phyloP scores from a whole-genome alignment of 1,140 invertebrate species.

The Scaptomyza montana region DNA sequence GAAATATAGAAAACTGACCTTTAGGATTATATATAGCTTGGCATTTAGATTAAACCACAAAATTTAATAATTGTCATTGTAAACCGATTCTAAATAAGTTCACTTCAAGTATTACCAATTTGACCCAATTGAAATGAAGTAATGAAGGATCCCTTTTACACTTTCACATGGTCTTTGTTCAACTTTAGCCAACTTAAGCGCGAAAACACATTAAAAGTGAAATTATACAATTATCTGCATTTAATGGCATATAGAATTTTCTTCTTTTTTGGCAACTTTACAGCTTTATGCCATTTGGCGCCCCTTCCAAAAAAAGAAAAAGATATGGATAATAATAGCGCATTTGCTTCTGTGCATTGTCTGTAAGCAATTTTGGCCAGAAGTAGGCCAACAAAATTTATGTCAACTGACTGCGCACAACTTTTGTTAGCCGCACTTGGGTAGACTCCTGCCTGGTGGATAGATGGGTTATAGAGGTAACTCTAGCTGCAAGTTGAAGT shows the following conservation, averaged over 20 bases:
- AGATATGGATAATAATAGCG: constrained; percentile 53
- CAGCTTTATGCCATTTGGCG: too few species aligned
- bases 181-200: too few species aligned
- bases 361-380: constrained; percentile 69
- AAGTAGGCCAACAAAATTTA: constrained; percentile 82
- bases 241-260: constrained; percentile 48
- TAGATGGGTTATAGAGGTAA: background rate
- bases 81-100: too few species aligned
- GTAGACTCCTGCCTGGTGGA: background rate
- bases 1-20: too few species aligned
- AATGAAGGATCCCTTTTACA: background rate
- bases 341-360: constrained; percentile 54
- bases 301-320: background rate
- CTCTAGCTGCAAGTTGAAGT: constrained; percentile 4
- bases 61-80: too few species aligned
- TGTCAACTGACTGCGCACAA: constrained; percentile 81
- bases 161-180: constrained; percentile 18
- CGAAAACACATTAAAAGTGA: constrained; percentile 36
- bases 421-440: constrained; percentile 64
- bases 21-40: too few species aligned
- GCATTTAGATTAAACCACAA: too few species aligned
- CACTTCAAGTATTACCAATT: too few species aligned
- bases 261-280: background rate
- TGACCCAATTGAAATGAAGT: background rate
- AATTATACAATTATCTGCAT: constrained; percentile 58